phyloP scores from a whole-genome alignment of 2,888 invertebrate species.

The Eupsilia transversa region DNA sequence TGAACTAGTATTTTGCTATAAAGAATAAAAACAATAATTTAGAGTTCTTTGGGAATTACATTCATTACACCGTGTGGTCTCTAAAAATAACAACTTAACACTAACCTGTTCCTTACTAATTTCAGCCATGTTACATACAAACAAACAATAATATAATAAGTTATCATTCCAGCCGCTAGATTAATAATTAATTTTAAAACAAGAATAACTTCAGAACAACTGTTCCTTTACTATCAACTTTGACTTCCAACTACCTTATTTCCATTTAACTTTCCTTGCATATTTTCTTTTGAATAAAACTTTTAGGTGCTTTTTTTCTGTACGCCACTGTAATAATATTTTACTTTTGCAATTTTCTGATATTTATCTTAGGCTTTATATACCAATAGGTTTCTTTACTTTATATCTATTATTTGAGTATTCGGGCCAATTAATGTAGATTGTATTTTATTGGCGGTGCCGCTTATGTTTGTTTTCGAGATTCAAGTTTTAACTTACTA shows the following conservation, averaged over 20 bases:
- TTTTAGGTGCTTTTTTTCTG: conserved; percentile 24
- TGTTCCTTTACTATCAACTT: conserved; percentile 24
- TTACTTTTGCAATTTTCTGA: conserved; percentile 49
- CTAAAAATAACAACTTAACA: not conserved
- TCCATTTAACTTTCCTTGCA: conserved; percentile 42
- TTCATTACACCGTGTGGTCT: not conserved
- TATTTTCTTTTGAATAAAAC: conserved; percentile 37
- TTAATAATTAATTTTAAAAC: conserved; percentile 39
- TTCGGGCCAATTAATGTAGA: conserved; percentile 35
- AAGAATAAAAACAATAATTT: not conserved
- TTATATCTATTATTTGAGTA: conserved; percentile 20
- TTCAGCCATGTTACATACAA: not conserved
- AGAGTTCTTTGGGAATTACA: not conserved
- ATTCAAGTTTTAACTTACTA: conserved; percentile 28
- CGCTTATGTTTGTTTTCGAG: conserved; percentile 12
- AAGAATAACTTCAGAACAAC: conserved; percentile 35
- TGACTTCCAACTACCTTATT: conserved; percentile 26
- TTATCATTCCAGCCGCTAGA: conserved; percentile 3
- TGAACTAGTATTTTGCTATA: not conserved
- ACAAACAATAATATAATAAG: conserved; percentile 18
- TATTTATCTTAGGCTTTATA: conserved; percentile 43
- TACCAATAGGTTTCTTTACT: conserved; percentile 37
- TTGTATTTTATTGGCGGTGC: conserved; percentile 11
- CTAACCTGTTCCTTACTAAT: not conserved
- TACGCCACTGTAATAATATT: conserved; percentile 47